Percentiles rank a stretch among this genome's conserved stretches.
Evolutionary conservation across 2,113 vertebrate genomes (phyloP).

Genomic region (Stigmatopora argus): DNA sequence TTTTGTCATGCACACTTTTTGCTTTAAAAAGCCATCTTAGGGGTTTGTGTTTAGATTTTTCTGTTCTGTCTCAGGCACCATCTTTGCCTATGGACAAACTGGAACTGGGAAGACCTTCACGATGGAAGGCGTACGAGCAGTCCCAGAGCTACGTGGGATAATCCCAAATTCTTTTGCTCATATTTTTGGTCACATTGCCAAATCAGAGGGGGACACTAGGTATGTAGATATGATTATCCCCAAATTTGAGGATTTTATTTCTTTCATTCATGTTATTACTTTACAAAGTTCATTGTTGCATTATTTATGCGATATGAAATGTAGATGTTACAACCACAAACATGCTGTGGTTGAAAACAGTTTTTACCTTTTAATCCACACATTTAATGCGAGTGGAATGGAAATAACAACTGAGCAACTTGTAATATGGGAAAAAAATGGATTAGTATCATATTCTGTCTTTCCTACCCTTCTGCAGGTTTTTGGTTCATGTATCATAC

Average conservation of each 20-base stretch:
- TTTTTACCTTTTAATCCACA: background rate
- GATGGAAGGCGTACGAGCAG: conserved; percentile 96
- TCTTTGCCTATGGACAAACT: conserved; percentile 99
- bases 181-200: conserved; percentile 97
- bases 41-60: background rate
- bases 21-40: background rate
- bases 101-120: conserved; percentile 98
- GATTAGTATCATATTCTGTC: background rate
- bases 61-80: conserved; percentile 79
- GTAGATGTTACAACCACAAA: background rate
- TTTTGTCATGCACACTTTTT: too few relatives aligned
- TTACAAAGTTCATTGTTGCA: background rate
- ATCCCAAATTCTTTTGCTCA: conserved; percentile 99
- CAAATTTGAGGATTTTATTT: background rate
- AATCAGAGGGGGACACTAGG: conserved; percentile 96
- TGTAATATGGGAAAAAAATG: background rate
- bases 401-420: background rate
- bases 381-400: background rate
- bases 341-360: background rate
- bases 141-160: conserved; percentile 94
- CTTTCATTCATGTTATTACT: background rate
- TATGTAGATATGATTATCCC: conserved; percentile 37
- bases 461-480: conserved; percentile 64
- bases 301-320: background rate
- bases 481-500: conserved; percentile 95